These are phyloP conservation scores for Mastomys coucha DNA, from an alignment of 2,113 vertebrate genomes.

Conservation along the genomic window DNA sequence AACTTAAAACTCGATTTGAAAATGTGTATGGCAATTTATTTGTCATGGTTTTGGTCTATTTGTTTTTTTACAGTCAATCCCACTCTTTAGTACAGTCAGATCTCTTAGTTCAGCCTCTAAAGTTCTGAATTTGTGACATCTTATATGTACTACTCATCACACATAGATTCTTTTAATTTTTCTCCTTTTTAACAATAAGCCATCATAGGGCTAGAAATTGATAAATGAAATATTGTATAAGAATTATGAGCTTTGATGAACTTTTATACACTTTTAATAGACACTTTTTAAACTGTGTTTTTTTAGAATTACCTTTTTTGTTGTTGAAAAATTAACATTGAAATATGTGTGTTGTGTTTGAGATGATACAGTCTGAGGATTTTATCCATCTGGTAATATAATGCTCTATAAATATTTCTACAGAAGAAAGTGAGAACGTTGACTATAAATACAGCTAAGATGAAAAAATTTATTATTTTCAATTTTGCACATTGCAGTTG, in stretches of 20 bases:
- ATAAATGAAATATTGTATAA: neutral
- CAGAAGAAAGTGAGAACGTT: slow-evolving; percentile 1
- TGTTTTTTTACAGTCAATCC: neutral
- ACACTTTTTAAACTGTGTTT: neutral
- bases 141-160: neutral
- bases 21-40: neutral
- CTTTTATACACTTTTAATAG: neutral
- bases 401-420: neutral
- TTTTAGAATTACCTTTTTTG: neutral
- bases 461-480: slow-evolving; percentile 26
- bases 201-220: neutral
- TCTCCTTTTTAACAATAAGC: neutral
- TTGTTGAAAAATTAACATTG: neutral
- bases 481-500: neutral
- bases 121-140: no score
- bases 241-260: neutral
- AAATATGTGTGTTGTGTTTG: neutral
- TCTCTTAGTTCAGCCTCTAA: no score
- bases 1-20: neutral
- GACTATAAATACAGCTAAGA: slow-evolving; percentile 5
- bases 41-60: neutral
- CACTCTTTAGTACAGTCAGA: neutral
- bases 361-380: neutral
- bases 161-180: neutral
- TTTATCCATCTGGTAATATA: neutral